Base-by-base conservation (phyloP, 2,888 invertebrate species). In the Drosophila ustulata region DNA sequence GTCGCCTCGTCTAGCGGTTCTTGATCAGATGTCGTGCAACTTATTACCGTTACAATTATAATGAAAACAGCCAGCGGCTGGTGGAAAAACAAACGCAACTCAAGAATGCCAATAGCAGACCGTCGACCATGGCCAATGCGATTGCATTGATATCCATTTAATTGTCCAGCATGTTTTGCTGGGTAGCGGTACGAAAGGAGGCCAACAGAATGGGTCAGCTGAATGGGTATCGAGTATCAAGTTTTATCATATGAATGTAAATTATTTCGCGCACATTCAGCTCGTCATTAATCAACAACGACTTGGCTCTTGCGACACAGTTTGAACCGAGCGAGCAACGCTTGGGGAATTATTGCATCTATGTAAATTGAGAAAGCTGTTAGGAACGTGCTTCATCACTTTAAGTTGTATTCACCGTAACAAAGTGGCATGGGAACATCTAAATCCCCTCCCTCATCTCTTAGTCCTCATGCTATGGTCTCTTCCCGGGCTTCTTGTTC, bases 351-450 rank as follows among this genome's bases (percentile, higher is more conserved):
- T 91, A 87, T 80, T 73, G 82, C 46, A 52, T 25, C 58, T 76
- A 87, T 90, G 90, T 87, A 89, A 90, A 91, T 90, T 91, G 88
- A 91, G 90, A 90, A 90, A 90, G 90, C 83, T 71, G 73, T 28
- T 63, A 52, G 71, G 43, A 79, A 74, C 80, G 70, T 79, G 80
- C 61, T 62, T 43, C 53, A 64, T 52, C 63, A 68, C 72, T 71
- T 71, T 53, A 68, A 65, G 53, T 45, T 58, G 56, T 51, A 26
- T 51, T 13, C 18, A 23, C 26, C 18, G 7, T 18, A 18, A 18
- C 18, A 18, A 18, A 18, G 18, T 13, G 28, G 28, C 66, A 57
- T 67, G 61, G 59, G 67, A 80, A 66, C 3, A 47, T 47, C 32
- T n/a, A 6, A 23, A 18, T 8, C 32, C 18, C 18, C 18, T 18